A percentile compares a stretch with the other conserved stretches of the same genome.
Evolutionary conservation across 2,113 vertebrate species (phyloP).

Genomic region (Hemicordylus capensis): DNA sequence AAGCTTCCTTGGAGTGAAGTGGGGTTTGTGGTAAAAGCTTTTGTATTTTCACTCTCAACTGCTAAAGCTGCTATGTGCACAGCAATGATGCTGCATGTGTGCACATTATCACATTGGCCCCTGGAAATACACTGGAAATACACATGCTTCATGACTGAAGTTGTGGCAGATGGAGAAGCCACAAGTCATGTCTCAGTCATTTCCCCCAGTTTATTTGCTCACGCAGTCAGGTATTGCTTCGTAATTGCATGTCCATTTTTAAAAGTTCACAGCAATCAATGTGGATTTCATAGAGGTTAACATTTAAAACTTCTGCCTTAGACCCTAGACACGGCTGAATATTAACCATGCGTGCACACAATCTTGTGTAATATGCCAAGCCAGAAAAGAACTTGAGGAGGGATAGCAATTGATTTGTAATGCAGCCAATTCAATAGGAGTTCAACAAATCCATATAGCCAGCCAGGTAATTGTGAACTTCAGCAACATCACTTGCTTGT

Average conservation of each 20-base stretch:
- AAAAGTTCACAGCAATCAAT: not conserved
- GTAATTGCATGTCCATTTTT: not conserved
- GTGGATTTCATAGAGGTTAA: not conserved
- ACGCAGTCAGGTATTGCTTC: not conserved
- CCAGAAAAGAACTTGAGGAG: not conserved
- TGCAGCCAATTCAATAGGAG: not conserved
- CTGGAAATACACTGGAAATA: not conserved
- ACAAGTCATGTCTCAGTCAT: not conserved
- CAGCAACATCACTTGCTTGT: not conserved
- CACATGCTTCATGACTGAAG: not conserved
- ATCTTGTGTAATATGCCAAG: not conserved
- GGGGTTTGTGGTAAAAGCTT: too few relatives aligned
- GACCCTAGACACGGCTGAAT: not conserved
- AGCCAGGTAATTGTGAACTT: not conserved
- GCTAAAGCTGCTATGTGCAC: not conserved
- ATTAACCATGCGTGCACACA: not conserved
- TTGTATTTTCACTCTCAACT: not conserved
- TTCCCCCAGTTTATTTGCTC: not conserved
- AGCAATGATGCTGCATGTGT: not conserved
- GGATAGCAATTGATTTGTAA: not conserved
- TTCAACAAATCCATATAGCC: not conserved
- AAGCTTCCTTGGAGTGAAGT: not conserved
- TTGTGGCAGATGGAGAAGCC: not conserved
- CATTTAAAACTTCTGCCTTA: not conserved
- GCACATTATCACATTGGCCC: not conserved